phyloP scores from a whole-genome alignment of 2,113 vertebrate genomes.

The Irena cyanogastra region DNA sequence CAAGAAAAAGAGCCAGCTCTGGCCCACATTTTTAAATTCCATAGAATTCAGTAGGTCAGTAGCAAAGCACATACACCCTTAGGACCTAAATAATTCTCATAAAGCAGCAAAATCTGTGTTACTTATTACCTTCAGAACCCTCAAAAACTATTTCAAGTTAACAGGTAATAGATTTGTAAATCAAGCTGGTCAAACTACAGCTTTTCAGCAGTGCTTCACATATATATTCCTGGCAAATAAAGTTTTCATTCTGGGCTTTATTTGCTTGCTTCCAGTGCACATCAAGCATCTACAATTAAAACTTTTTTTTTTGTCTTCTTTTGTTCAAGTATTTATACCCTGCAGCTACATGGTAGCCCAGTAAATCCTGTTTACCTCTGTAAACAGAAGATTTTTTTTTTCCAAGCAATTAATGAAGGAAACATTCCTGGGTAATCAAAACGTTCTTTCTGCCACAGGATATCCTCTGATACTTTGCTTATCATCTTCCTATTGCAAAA shows the following conservation, averaged over 20 bases:
- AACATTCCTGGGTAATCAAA: background rate
- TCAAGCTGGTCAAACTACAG: background rate
- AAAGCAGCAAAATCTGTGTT: background rate
- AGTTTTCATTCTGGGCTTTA: background rate
- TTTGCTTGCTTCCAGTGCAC: background rate
- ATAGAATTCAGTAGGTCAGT: background rate
- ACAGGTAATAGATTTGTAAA: background rate
- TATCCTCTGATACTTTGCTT: background rate
- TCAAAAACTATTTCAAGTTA: background rate
- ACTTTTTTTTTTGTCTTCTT: background rate
- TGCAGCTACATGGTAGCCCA: background rate
- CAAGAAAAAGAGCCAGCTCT: background rate
- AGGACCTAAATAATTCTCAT: background rate
- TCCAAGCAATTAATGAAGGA: background rate
- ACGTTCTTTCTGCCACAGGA: background rate
- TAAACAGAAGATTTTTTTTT: background rate
- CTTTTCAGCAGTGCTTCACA: background rate
- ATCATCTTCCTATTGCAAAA: background rate
- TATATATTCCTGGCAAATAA: background rate
- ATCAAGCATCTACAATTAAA: background rate
- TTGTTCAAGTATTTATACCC: background rate
- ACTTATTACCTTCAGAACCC: background rate
- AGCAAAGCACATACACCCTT: background rate
- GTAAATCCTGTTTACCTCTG: background rate
- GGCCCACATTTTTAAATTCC: background rate